Conservation (phyloP, 2,888 invertebrate genomes). For the Nemoura dubitans region DNA sequence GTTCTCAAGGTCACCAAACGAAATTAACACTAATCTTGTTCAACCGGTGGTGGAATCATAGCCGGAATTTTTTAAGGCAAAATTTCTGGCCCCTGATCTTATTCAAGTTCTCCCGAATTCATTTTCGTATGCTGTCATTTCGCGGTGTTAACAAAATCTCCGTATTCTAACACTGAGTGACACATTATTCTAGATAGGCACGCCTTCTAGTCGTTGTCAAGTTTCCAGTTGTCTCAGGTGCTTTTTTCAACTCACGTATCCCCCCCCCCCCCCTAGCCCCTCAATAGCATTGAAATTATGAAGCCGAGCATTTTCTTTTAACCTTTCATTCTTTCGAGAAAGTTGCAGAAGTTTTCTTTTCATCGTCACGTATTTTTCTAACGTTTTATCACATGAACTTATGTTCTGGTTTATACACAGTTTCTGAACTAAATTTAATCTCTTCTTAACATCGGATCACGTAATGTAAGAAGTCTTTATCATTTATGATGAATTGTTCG, state of each 20-base stretch:
- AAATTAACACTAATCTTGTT: too few relatives aligned
- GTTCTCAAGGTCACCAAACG: too few relatives aligned
- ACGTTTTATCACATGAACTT: constrained; percentile 47
- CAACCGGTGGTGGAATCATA: too few relatives aligned
- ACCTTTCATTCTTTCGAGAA: constrained; percentile 38
- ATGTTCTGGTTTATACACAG: constrained; percentile 46
- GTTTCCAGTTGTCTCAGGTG: not conserved
- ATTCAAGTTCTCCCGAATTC: too few relatives aligned
- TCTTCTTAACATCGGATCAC: constrained; percentile 26
- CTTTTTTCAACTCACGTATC: not conserved
- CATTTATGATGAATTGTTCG: constrained; percentile 19
- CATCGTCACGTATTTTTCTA: constrained; percentile 50
- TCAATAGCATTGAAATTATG: constrained; percentile 1
- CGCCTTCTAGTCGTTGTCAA: not conserved
- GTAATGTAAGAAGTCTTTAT: constrained; percentile 22
- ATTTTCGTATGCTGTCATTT: too few relatives aligned
- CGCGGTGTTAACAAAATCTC: too few relatives aligned
- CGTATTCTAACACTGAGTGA: not conserved
- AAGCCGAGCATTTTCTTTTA: constrained; percentile 21
- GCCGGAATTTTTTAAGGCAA: too few relatives aligned
- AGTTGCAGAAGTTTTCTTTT: constrained; percentile 50
- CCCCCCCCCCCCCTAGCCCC: not conserved
- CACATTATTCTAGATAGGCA: not conserved
- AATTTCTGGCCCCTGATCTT: too few relatives aligned
- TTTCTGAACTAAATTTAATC: constrained; percentile 41